Percentiles rank a stretch among this genome's conserved stretches.
Conservation (phyloP, 2,888 invertebrate species). For the Drosophila hamatofila region DNA sequence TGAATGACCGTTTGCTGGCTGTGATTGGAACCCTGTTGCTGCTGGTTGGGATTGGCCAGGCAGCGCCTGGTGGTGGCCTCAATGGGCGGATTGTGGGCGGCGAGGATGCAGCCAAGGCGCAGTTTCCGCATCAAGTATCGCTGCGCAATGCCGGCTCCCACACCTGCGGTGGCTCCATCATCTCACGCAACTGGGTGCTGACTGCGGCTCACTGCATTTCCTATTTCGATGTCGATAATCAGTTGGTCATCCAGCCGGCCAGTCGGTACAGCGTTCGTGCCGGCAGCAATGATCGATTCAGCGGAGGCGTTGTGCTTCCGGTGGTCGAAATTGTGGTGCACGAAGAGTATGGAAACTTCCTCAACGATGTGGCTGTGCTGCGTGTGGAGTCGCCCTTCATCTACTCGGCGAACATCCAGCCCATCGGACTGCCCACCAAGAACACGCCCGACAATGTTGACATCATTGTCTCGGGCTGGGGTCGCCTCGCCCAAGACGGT, state of each 20-base stretch:
- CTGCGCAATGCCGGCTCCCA: constrained; percentile 54
- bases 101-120: constrained; percentile 45
- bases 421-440: constrained; percentile 70
- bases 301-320: constrained; percentile 71
- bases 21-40: neutral
- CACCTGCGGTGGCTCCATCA: constrained; percentile 63
- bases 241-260: neutral
- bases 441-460: constrained; percentile 60
- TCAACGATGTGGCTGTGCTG: constrained; percentile 79
- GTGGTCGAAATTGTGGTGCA: constrained; percentile 70
- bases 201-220: constrained; percentile 68
- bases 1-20: constrained; percentile 8
- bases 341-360: constrained; percentile 67
- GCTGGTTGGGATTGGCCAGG: constrained; percentile 19
- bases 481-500: constrained; percentile 60
- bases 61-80: neutral
- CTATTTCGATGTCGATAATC: neutral
- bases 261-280: constrained; percentile 58
- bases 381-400: constrained; percentile 64
- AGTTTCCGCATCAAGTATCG: constrained; percentile 72
- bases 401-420: constrained; percentile 62
- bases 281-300: constrained; percentile 73
- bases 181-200: constrained; percentile 57
- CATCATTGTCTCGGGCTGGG: constrained; percentile 81
- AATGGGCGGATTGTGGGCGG: constrained; percentile 65